Base-by-base conservation (phyloP, 2,113 vertebrate genomes). In the Numenius arquata region DNA sequence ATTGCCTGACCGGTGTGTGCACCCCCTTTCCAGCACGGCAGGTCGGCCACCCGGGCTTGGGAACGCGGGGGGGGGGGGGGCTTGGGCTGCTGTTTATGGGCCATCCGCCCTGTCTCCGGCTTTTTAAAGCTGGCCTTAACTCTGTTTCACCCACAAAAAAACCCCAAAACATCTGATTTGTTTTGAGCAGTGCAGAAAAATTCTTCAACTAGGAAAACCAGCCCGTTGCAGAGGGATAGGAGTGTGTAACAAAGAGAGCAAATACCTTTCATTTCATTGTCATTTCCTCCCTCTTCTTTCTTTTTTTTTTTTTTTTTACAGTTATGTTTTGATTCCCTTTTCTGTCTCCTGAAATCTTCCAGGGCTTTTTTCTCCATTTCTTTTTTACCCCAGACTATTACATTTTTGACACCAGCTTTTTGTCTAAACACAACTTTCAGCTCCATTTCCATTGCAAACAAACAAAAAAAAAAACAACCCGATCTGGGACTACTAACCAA, bases 1-100 rank as follows among this genome's bases (percentile, higher is more conserved):
- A 1, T 3, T 30, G 62, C 68, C n/a, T 2, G 19, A 1, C 12
- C 1, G 11, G 48, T 8, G 25, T 1, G 36, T 21, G 38, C 13
- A 0, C 30, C 23, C 18, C n/a, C 9, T 9, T 29, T 23, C 36
- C 8, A 21, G 12, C 53, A 8, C 41, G 12, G 78, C 55, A 4
- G 23, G 1, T 8, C 30, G 38, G 84, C 45, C 38, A 6, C 61
- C 25, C 19, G 9, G n/a, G n/a, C 68, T 26, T 11, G 11, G 61
- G 14, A 6, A 4, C 4, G 1, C n/a, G n/a, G n/a, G n/a, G n/a
- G n/a, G n/a, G n/a, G n/a, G 32, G 34, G 23, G 15, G 43, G 10
- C 34, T 29, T 4, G 25, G 7, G 61, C 41, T 8, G 36, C 66
- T 6, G 41, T 38, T 53, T 53, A 26, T 53, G 52, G 10, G 84